Conservation (phyloP, 2,797 vertebrate genomes). For the Artibeus lituratus region DNA sequence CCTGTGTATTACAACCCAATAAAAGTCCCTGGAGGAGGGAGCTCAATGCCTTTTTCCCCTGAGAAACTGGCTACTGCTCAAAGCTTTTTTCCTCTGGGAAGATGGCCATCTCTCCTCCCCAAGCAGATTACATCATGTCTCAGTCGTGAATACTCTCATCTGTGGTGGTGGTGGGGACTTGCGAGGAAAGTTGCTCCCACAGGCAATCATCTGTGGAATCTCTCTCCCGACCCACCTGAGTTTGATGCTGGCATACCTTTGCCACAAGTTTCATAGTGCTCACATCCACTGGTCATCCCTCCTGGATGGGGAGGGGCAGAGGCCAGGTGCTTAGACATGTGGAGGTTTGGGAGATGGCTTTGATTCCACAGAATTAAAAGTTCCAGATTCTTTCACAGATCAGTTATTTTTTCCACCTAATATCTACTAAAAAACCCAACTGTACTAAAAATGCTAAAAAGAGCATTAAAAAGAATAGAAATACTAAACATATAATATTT, state of each 20-base stretch:
- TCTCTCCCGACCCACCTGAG: neutral
- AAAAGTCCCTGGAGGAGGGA: no score
- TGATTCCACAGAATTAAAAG: neutral
- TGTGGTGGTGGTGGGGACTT: no score
- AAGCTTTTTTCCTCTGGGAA: no score
- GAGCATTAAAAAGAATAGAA: neutral
- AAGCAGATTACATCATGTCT: no score
- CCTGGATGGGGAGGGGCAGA: neutral
- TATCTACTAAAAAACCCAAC: neutral
- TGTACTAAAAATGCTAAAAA: neutral
- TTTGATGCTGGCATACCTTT: neutral
- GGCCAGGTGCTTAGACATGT: neutral
- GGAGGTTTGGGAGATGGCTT: neutral
- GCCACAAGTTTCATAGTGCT: neutral
- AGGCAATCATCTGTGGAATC: neutral
- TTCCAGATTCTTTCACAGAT: neutral
- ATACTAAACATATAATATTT: neutral
- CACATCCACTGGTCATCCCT: neutral
- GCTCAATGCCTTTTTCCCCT: no score
- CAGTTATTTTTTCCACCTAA: conserved; percentile 3
- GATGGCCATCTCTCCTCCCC: no score
- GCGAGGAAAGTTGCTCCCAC: no score
- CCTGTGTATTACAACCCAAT: no score
- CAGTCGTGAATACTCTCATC: no score
- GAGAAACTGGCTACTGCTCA: no score